Evolutionary conservation across 64 coral and sea anemone species (phyloP), one percentile per base, ranked within the genome.

Genomic region (Hydrozoanthus tunicans): DNA sequence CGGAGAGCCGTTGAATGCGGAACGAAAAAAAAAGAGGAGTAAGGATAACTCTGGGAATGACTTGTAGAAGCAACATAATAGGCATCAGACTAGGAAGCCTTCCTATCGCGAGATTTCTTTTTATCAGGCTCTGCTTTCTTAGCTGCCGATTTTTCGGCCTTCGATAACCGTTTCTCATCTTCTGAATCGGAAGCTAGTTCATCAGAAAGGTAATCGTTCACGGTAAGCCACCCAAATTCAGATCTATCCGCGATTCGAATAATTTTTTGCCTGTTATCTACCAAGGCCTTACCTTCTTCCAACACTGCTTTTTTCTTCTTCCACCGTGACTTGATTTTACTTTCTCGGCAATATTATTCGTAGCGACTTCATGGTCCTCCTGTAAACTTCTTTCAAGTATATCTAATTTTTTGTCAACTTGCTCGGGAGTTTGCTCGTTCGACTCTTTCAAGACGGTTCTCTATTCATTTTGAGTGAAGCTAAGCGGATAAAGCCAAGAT

Each of bases 81-180:
- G 90, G 56, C 64, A 66, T 13, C 6, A 78, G 17, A 20, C 64
- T n/a, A 27, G 59, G n/a, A 52, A 66, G 88, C 56, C 53, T 78
- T 14, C 77, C 72, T 84, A 58, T 23, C 20, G 7, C 58, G 69
- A 60, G 20, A 90, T 74, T 70, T 62, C 25, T 70, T 86, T 58
- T 80, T 65, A 55, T 56, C n/a, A 32, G 80, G 13, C 62, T 70
- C 70, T 17, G 59, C 59, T 56, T 92, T 81, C 56, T 70, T 79
- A 0, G 86, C 86, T 17, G 92, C 78, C 52, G 53, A 58, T 70
- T 80, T 80, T 80, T 80, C 78, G 10, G 78, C 78, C 25, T 80
- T 80, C 52, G 78, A 80, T 55, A 80, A 80, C 13, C 77, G 77
- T 26, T 79, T 79, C 20, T 79, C 77, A 79, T 79, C 3, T 8